Conservation (phyloP, 2,113 vertebrate genomes). For the Origma solitaria region DNA sequence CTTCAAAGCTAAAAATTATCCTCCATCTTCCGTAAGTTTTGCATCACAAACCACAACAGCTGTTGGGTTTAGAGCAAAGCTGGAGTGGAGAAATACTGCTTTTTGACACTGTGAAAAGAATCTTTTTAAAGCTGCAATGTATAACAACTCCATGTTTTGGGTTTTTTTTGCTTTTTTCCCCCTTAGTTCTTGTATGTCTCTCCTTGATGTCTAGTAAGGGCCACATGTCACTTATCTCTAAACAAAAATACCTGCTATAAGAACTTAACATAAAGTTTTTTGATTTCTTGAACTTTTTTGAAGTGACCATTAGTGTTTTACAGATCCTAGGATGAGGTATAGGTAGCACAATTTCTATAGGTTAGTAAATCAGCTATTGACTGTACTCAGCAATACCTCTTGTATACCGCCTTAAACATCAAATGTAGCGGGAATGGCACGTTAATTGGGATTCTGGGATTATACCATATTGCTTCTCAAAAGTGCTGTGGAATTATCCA, state of each 20-base stretch:
- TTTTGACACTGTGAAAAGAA: slow-evolving; percentile 60
- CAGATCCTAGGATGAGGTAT: slow-evolving; percentile 18
- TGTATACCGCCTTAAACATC: slow-evolving; percentile 56
- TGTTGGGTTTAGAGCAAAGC: slow-evolving; percentile 18
- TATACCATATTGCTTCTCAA: not conserved
- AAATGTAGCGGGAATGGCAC: slow-evolving; percentile 40
- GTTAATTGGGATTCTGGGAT: not conserved
- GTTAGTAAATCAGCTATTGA: slow-evolving; percentile 18
- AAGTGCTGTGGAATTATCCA: slow-evolving; percentile 26
- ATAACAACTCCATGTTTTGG: not conserved
- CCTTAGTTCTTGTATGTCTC: not conserved
- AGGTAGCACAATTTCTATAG: slow-evolving; percentile 50
- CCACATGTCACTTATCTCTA: not conserved
- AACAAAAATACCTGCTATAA: not conserved
- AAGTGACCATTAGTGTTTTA: slow-evolving; percentile 9
- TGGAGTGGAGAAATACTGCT: slow-evolving; percentile 18
- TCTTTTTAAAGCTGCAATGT: slow-evolving; percentile 35
- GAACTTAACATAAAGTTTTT: not conserved
- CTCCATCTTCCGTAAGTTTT: not conserved
- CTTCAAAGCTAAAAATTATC: slow-evolving; percentile 5
- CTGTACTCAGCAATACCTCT: slow-evolving; percentile 65
- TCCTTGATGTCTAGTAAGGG: not conserved
- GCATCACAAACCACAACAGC: not conserved
- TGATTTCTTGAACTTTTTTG: not conserved
- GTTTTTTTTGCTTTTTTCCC: not conserved